Percentiles rank a stretch among this genome's conserved stretches.
Conservation (phyloP, 2,113 vertebrate genomes). For the Origma solitaria region DNA sequence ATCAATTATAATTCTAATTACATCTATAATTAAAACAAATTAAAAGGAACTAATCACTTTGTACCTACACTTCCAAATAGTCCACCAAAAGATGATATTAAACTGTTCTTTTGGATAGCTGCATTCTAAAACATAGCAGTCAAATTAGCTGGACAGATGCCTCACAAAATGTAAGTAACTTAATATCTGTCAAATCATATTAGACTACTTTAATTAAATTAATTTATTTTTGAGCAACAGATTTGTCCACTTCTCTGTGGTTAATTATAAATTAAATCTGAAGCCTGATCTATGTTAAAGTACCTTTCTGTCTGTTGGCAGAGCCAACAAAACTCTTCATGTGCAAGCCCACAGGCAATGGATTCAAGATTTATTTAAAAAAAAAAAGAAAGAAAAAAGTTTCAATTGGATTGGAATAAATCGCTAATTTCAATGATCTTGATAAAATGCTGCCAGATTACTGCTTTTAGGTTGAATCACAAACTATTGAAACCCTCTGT, state of each 20-base stretch:
- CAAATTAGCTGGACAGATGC: neutral
- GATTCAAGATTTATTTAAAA: neutral
- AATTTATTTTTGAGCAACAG: neutral
- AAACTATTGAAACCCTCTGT: neutral
- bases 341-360: neutral
- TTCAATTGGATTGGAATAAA: neutral
- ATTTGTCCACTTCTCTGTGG: neutral
- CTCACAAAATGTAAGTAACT: neutral
- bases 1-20: conserved; percentile 48
- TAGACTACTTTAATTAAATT: neutral
- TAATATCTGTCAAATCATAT: neutral
- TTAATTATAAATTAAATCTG: neutral
- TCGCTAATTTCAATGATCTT: neutral
- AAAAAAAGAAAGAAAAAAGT: neutral
- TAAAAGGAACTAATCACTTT: neutral
- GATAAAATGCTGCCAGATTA: neutral
- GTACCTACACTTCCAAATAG: neutral
- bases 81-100: neutral
- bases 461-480: neutral
- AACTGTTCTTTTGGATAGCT: neutral
- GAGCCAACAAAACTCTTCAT: neutral
- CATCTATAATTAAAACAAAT: conserved; percentile 35
- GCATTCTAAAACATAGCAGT: neutral
- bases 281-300: neutral
- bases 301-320: neutral